These are phyloP conservation scores for Aotus griseimembra DNA, from an alignment of 2,797 vertebrate species.

Conservation along the genomic window DNA sequence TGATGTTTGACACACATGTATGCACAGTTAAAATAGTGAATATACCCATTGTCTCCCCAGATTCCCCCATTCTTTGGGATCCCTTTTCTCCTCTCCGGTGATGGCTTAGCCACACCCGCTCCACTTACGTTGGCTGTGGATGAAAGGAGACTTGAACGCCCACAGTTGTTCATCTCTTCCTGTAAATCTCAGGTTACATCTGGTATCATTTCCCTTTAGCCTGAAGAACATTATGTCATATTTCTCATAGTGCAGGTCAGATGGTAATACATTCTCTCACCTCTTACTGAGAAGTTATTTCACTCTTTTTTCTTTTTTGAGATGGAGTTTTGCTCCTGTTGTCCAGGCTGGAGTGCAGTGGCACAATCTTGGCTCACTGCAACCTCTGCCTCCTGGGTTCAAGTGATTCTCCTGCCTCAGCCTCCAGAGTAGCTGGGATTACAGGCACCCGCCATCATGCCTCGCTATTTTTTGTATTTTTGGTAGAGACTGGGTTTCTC, in stretches of 20 bases:
- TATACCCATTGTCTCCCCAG: not conserved
- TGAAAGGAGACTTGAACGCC: not conserved
- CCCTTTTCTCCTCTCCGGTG: not conserved
- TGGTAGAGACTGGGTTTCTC: too few species aligned
- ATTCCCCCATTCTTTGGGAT: not conserved
- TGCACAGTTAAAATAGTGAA: not conserved
- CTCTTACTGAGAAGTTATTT: not conserved
- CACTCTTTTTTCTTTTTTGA: conserved; percentile 35
- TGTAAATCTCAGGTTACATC: not conserved
- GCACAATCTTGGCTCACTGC: accelerated
- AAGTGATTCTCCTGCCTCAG: too few species aligned
- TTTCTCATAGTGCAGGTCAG: not conserved
- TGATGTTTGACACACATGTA: not conserved
- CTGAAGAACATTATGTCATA: not conserved
- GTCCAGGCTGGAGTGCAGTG: too few species aligned
- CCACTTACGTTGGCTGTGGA: not conserved
- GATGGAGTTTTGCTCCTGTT: too few species aligned
- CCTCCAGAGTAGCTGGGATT: too few species aligned
- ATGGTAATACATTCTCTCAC: not conserved
- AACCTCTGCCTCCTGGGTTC: too few species aligned
- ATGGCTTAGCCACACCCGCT: not conserved
- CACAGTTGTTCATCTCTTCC: not conserved
- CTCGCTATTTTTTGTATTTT: too few species aligned
- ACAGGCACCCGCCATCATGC: too few species aligned
- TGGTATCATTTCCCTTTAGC: not conserved